These are phyloP conservation scores for Poicephalus meyeri DNA, from an alignment of 2,113 vertebrate species.

Conservation along the genomic window DNA sequence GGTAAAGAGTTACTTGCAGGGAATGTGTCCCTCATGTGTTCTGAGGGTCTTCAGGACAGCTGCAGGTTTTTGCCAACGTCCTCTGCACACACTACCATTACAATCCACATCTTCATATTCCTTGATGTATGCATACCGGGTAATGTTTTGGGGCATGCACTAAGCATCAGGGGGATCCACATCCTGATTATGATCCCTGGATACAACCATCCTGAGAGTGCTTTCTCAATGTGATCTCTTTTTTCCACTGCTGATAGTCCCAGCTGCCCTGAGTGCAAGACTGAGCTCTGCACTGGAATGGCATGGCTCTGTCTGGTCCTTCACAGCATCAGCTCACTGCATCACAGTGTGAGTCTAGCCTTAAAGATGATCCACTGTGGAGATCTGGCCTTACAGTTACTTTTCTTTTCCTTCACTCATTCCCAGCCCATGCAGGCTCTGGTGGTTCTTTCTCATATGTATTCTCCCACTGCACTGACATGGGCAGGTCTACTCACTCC, in stretches of 20 bases:
- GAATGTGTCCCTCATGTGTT: rapidly evolving
- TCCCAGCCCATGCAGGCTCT: background rate
- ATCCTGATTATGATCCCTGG: background rate
- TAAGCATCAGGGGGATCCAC: rapidly evolving
- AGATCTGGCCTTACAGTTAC: background rate
- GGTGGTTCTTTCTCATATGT: background rate
- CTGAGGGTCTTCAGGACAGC: background rate
- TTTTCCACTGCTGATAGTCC: background rate
- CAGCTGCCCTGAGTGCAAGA: rapidly evolving
- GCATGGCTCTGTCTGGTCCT: rapidly evolving
- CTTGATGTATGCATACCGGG: background rate
- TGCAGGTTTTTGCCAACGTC: background rate
- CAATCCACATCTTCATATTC: rapidly evolving
- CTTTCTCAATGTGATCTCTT: background rate
- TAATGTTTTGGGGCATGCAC: background rate
- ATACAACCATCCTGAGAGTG: too few species aligned
- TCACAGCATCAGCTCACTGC: background rate
- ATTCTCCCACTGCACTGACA: background rate
- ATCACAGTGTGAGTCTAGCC: background rate
- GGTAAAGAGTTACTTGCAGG: background rate
- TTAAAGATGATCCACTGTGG: background rate
- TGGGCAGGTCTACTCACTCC: background rate
- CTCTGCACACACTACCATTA: rapidly evolving
- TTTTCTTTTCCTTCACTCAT: background rate
- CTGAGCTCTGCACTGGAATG: background rate